Base-by-base conservation (phyloP, 2,797 vertebrate genomes). In the Myoxocephalus aenaeus region DNA sequence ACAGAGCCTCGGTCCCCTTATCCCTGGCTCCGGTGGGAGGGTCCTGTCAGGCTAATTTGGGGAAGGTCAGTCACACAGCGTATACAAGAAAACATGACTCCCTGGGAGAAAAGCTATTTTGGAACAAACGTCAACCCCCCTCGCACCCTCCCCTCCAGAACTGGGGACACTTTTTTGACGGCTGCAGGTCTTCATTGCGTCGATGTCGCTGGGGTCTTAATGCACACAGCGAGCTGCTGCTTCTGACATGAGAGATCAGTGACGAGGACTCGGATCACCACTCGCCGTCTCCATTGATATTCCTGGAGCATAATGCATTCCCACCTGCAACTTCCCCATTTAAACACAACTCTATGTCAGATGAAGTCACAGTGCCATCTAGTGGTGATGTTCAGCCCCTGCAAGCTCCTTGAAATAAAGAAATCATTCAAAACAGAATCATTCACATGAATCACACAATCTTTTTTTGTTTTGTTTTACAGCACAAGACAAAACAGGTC, bases 31-130 rank as follows among this genome's bases (percentile, higher is more conserved):
- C 73, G 11, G 77, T 82, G 85, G 87, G 87, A 89, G 62, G 87
- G 74, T 74, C 77, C 85, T 78, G 83, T 89, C 87, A 87, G 77
- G 87, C 87, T 91, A 86, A 92, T 89, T 91, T 87, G 79, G 86
- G 86, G 86, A 93, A 94, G 93, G 91, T 91, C 92, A 87, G 82
- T 78, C 76, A 65, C 83, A 72, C 54, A 59, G 77, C 20, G 46
- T 75, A 74, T 68, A 79, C 73, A 84, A 91, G 84, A 89, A 86
- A 91, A 90, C 90, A 90, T 70, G 87, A 88, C 77, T 84, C 88
- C 90, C 83, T 54, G 25, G 56, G 86, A 84, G 87, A 48, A 73
- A 74, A 64, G 77, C 87, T 94, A 93, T 94, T 93, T 81, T 75
- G 51, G 76, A 86, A 75, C 57, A 57, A 53, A 75, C 10, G 15